These are phyloP conservation scores for Cheirogaleus major DNA, from an alignment of 2,797 vertebrate genomes.

Conservation along the genomic window DNA sequence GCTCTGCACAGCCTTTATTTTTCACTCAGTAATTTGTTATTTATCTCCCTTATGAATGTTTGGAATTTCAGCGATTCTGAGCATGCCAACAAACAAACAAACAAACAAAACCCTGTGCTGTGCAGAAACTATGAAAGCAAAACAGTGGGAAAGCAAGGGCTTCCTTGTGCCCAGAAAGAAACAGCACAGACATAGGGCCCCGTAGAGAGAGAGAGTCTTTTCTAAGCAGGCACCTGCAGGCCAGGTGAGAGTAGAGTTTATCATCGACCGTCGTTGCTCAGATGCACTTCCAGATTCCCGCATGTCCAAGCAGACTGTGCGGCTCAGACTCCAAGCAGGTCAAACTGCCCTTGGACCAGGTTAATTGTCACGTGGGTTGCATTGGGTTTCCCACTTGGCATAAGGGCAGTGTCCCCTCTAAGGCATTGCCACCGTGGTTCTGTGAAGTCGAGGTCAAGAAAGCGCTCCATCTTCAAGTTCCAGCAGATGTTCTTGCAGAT, in stretches of 20 bases:
- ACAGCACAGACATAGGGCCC: constrained; percentile 46
- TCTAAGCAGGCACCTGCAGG: no score
- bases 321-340: not conserved
- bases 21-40: constrained; percentile 75
- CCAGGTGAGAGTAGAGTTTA: not conserved
- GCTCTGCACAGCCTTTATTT: constrained; percentile 59
- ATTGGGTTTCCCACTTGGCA: not conserved
- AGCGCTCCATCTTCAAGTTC: not conserved
- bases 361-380: not conserved
- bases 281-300: no score
- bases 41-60: constrained; percentile 65
- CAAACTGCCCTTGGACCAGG: no score
- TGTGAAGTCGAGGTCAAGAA: not conserved
- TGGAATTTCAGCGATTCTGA: constrained; percentile 82
- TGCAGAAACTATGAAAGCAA: constrained; percentile 75
- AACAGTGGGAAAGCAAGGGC: constrained; percentile 72
- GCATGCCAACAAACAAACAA: constrained; percentile 52
- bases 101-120: constrained; percentile 35
- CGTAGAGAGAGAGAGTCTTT: not conserved
- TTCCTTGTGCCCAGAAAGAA: constrained; percentile 64
- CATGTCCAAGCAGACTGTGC: not conserved
- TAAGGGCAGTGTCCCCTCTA: not conserved
- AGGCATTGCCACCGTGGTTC: fast-evolving
- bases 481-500: fast-evolving
- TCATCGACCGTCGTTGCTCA: no score